Conservation (phyloP, 2,797 vertebrate species). For the Scolopax bukidnonensis region DNA sequence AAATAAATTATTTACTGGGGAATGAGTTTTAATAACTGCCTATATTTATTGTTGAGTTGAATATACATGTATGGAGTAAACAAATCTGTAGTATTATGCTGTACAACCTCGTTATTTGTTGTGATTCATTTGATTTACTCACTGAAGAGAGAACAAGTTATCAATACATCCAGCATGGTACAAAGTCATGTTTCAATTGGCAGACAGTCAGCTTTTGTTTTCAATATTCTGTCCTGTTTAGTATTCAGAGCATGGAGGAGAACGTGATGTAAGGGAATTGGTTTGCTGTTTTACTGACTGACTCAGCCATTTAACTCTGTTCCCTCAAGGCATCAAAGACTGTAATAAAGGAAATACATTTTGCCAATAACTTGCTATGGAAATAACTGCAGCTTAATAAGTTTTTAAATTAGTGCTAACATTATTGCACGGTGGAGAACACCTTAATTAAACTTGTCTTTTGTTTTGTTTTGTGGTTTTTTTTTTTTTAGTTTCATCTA, state of each 20-base stretch:
- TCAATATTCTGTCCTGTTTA: constrained; percentile 33
- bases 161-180: not conserved
- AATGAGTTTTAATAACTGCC: not conserved
- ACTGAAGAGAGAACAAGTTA: not conserved
- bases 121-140: constrained; percentile 34
- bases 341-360: constrained; percentile 61
- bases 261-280: constrained; percentile 42
- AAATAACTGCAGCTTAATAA: constrained; percentile 58
- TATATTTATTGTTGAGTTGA: constrained; percentile 2
- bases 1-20: not conserved
- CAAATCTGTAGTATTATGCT: not conserved
- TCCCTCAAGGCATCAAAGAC: constrained; percentile 52
- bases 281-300: constrained; percentile 62
- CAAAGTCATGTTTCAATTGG: constrained; percentile 39
- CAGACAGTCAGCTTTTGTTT: constrained; percentile 57
- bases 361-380: constrained; percentile 52
- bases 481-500: not conserved
- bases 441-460: constrained; percentile 54
- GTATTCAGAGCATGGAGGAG: constrained; percentile 37
- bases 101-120: not conserved
- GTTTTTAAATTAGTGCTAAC: constrained; percentile 33
- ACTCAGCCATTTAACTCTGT: constrained; percentile 64
- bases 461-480: not conserved
- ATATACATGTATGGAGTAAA: not conserved
- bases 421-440: constrained; percentile 21